A percentile compares a stretch with the other conserved stretches of the same genome.
Evolutionary conservation across 2,113 vertebrate species (phyloP).

Genomic region (Chaetura pelagica): DNA sequence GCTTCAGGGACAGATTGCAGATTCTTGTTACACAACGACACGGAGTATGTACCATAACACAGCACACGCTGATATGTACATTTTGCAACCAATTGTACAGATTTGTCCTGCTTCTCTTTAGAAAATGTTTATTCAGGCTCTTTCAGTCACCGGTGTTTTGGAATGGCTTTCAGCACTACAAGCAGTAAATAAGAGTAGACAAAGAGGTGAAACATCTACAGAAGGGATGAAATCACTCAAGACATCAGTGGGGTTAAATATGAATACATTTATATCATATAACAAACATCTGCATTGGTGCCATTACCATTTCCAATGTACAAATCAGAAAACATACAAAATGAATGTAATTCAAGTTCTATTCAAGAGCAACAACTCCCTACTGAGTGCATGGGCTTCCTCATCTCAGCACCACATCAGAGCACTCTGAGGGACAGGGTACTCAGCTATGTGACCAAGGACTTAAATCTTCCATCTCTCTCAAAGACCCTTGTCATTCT

Average conservation of each 20-base stretch:
- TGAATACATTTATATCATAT: neutral
- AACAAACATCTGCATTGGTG: neutral
- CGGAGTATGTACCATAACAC: neutral
- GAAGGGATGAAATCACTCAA: neutral
- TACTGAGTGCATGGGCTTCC: neutral
- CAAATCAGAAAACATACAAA: neutral
- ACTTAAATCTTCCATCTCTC: neutral
- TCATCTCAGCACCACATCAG: accelerated
- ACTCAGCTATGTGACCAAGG: neutral
- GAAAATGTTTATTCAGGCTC: neutral
- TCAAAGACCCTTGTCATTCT: neutral
- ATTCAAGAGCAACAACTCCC: neutral
- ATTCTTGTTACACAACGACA: neutral
- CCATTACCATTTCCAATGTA: neutral
- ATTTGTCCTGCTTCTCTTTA: neutral
- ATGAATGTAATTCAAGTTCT: accelerated
- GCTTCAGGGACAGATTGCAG: neutral
- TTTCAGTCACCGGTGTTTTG: neutral
- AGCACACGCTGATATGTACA: accelerated
- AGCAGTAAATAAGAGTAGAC: neutral
- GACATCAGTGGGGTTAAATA: neutral
- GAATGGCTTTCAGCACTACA: neutral
- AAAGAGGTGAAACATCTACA: neutral
- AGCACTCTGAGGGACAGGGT: neutral
- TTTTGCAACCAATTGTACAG: neutral